Percentiles rank a stretch among this genome's conserved stretches.
Evolutionary conservation across 1,140 invertebrate species (phyloP).

Genomic region (Panagrolaimus sp.): DNA sequence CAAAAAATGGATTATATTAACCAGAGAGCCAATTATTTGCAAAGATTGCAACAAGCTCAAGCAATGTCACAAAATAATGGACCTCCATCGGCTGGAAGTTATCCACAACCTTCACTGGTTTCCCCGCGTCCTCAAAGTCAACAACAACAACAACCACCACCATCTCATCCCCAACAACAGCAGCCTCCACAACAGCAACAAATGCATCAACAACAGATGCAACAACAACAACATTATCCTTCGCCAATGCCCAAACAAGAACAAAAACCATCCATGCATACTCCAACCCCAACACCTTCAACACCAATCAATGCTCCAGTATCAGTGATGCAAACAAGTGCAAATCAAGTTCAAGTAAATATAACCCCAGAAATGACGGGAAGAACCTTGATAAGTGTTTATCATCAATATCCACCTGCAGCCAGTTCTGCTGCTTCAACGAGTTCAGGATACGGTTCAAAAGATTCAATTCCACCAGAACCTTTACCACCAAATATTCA

Average conservation of each 20-base stretch:
- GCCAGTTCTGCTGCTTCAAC: conserved; percentile 5
- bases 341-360: conserved; percentile 48
- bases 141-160: neutral
- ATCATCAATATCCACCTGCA: conserved; percentile 41
- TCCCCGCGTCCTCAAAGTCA: neutral
- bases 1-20: conserved; percentile 24
- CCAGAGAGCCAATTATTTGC: neutral
- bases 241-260: conserved; percentile 15
- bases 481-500: conserved; percentile 20
- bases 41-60: conserved; percentile 4
- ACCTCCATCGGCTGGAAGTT: conserved; percentile 18
- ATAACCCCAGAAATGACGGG: conserved; percentile 42
- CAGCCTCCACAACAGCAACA: neutral
- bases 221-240: neutral
- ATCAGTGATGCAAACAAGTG: conserved; percentile 38
- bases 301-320: conserved; percentile 21
- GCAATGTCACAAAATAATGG: neutral
- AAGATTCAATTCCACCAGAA: conserved; percentile 48
- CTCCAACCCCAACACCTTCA: neutral
- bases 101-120: conserved; percentile 17
- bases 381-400: conserved; percentile 50
- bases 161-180: conserved; percentile 11
- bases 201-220: conserved; percentile 1
- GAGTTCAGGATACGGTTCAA: neutral
- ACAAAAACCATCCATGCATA: conserved; percentile 15